Evolutionary conservation across 2,797 vertebrate species (phyloP).

Genomic region (Pogoniulus pusillus): DNA sequence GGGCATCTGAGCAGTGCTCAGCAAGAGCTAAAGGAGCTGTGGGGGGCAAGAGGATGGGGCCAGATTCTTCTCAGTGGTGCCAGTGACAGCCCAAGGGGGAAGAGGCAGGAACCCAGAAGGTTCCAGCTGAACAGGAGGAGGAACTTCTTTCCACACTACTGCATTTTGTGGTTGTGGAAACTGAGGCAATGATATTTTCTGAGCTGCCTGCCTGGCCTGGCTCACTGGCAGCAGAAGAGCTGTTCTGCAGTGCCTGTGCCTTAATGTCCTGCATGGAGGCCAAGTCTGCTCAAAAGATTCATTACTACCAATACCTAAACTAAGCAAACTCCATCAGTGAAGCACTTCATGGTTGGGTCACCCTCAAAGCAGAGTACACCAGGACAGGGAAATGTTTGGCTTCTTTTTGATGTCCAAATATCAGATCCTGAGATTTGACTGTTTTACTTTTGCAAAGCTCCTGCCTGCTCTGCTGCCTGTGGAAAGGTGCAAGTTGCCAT

Average conservation of each 20-base stretch:
- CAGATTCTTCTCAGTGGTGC: no score
- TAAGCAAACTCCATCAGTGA: background rate
- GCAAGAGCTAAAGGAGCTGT: no score
- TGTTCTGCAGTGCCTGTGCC: background rate
- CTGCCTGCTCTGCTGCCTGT: background rate
- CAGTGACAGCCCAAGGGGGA: no score
- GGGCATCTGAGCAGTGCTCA: no score
- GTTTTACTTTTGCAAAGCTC: background rate
- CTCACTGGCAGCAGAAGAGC: background rate
- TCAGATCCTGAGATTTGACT: background rate
- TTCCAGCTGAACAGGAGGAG: no score
- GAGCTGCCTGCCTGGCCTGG: background rate
- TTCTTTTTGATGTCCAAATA: background rate
- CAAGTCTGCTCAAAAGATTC: background rate
- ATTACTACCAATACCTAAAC: background rate
- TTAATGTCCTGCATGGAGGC: background rate
- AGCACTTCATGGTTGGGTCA: background rate
- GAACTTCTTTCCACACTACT: no score
- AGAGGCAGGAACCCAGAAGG: no score
- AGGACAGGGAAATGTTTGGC: background rate
- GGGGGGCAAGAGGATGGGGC: no score
- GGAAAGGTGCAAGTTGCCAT: slow-evolving; percentile 46
- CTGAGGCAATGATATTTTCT: background rate
- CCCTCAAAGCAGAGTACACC: background rate
- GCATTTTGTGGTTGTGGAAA: background rate